These are phyloP conservation scores for Pogoniulus pusillus DNA, from an alignment of 2,797 vertebrate species.

Conservation along the genomic window DNA sequence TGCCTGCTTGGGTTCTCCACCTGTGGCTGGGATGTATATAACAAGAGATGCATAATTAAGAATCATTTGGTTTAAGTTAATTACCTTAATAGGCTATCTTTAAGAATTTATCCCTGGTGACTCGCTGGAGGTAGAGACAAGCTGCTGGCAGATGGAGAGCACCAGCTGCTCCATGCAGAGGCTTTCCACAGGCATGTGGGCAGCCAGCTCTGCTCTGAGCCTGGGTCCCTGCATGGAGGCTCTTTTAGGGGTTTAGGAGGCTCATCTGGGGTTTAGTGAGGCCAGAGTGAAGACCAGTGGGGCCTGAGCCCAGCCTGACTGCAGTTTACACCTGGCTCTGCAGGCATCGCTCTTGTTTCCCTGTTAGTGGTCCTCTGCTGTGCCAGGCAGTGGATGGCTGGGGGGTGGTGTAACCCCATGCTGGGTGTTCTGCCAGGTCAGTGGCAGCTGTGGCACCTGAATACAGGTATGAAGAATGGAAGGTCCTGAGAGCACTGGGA, in stretches of 20 bases:
- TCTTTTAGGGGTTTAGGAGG: neutral
- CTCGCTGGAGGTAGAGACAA: neutral
- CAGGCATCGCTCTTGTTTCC: neutral
- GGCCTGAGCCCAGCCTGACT: neutral
- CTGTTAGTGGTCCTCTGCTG: neutral
- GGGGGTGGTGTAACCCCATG: neutral
- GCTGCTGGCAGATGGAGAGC: conserved; percentile 1
- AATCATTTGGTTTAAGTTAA: conserved; percentile 10
- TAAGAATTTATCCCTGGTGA: conserved; percentile 20
- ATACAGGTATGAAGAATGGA: accelerated
- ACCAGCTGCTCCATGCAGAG: neutral
- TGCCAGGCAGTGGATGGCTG: no score
- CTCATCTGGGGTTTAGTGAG: neutral
- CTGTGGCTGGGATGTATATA: neutral
- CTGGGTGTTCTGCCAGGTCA: neutral
- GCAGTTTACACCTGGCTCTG: neutral
- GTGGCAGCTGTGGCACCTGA: neutral
- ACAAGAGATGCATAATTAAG: conserved; percentile 43
- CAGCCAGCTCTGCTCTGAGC: neutral
- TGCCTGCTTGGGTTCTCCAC: neutral
- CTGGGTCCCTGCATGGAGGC: neutral
- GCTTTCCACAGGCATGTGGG: neutral
- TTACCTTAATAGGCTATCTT: conserved; percentile 33
- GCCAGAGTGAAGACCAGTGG: neutral
- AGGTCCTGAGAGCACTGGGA: neutral